Evolutionary conservation across 1,140 invertebrate genomes (phyloP).

Genomic region (Hypothenemus hampei): DNA sequence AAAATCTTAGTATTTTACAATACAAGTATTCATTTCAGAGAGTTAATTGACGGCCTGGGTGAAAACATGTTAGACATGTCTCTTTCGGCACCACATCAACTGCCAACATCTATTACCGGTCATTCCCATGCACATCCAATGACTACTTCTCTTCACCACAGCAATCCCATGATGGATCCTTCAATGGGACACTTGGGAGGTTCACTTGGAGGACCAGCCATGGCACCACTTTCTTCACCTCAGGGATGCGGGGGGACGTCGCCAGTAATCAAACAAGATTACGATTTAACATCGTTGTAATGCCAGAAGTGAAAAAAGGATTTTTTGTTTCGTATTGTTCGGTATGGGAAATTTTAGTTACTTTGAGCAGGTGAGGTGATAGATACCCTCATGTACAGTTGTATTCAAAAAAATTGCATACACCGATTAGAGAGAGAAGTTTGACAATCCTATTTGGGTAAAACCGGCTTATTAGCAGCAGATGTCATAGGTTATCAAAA

Average conservation of each 20-base stretch:
- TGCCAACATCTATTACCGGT: constrained; percentile 42
- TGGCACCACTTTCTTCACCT: constrained; percentile 49
- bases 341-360: too few species aligned
- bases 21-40: constrained; percentile 30
- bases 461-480: too few species aligned
- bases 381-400: too few species aligned
- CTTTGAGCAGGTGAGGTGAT: too few species aligned
- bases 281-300: constrained; percentile 70
- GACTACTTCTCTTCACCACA: constrained; percentile 45
- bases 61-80: constrained; percentile 45
- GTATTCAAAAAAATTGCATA: too few species aligned
- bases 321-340: too few species aligned
- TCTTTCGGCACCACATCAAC: constrained; percentile 35
- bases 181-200: constrained; percentile 46
- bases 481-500: too few species aligned
- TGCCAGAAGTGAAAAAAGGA: constrained; percentile 11
- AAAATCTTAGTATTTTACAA: too few species aligned
- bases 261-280: constrained; percentile 64
- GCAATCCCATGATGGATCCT: constrained; percentile 45
- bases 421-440: too few species aligned
- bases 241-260: constrained; percentile 49
- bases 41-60: constrained; percentile 39
- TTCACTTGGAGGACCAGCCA: constrained; percentile 37
- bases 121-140: constrained; percentile 45
- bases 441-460: too few species aligned